Conservation (phyloP, 2,888 invertebrate species). For the Lathronympha strigana region DNA sequence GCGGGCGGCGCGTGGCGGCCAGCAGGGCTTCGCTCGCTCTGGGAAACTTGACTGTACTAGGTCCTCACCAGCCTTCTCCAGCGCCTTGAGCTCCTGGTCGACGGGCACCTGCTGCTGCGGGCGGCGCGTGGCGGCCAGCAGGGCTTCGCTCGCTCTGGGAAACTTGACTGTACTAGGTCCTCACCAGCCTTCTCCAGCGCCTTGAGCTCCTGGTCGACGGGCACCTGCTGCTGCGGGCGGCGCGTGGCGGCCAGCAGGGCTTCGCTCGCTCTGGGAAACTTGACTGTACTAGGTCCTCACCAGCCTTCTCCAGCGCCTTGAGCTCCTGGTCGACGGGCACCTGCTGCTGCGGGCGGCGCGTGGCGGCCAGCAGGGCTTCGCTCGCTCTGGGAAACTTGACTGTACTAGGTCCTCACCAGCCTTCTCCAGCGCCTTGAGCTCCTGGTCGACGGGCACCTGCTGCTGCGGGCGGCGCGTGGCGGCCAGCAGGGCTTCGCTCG, state of each 20-base stretch:
- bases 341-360: constrained; percentile 84
- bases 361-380: constrained; percentile 91
- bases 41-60: constrained; percentile 63
- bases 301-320: constrained; percentile 88
- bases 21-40: constrained; percentile 92
- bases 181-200: constrained; percentile 89
- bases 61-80: constrained; percentile 88
- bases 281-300: constrained; percentile 55
- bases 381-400: constrained; percentile 83
- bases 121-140: constrained; percentile 90
- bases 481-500: constrained; percentile 93
- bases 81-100: constrained; percentile 89
- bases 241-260: constrained; percentile 91
- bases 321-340: constrained; percentile 87
- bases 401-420: too few species aligned
- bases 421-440: constrained; percentile 89
- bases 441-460: constrained; percentile 85
- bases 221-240: constrained; percentile 82
- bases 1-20: constrained; percentile 88
- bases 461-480: constrained; percentile 87
- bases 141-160: constrained; percentile 94
- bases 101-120: constrained; percentile 81
- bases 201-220: constrained; percentile 86
- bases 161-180: constrained; percentile 72
- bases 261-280: constrained; percentile 94